Percentiles rank a stretch among this genome's conserved stretches.
phyloP scores from a whole-genome alignment of 2,797 vertebrate genomes.

The Scarus forsteni region DNA sequence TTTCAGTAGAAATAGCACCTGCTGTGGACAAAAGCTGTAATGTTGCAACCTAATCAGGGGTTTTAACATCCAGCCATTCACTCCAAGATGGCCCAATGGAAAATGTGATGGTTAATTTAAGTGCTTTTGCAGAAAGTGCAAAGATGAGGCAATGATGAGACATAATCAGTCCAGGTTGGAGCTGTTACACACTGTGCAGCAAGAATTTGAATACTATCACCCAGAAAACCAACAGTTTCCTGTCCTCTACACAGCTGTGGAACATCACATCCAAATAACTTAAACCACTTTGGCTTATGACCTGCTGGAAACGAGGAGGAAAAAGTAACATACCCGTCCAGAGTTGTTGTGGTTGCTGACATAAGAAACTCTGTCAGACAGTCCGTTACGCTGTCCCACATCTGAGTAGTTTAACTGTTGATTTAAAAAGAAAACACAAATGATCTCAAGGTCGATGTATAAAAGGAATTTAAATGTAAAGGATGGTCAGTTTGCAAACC shows the following conservation, averaged over 20 bases:
- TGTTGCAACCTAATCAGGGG: slow-evolving; percentile 30
- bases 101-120: neutral
- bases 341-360: slow-evolving; percentile 51
- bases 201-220: too few relatives aligned
- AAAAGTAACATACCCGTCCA: slow-evolving; percentile 53
- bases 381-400: slow-evolving; percentile 47
- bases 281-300: too few relatives aligned
- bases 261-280: neutral
- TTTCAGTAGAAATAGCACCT: too few relatives aligned
- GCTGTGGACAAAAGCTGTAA: too few relatives aligned
- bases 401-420: slow-evolving; percentile 55
- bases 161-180: too few relatives aligned
- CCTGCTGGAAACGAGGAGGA: neutral
- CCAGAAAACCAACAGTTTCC: too few relatives aligned
- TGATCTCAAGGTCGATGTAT: neutral
- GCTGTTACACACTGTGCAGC: neutral
- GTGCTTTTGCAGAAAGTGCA: slow-evolving; percentile 1
- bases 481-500: slow-evolving; percentile 47
- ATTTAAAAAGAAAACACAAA: slow-evolving; percentile 18
- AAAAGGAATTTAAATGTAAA: neutral
- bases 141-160: neutral
- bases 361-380: slow-evolving; percentile 33
- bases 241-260: neutral
- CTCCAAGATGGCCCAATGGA: slow-evolving; percentile 33
- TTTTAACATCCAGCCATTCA: slow-evolving; percentile 21